These are phyloP conservation scores for Toxonevra muliebris DNA, from an alignment of 2,888 invertebrate genomes.

Conservation along the genomic window DNA sequence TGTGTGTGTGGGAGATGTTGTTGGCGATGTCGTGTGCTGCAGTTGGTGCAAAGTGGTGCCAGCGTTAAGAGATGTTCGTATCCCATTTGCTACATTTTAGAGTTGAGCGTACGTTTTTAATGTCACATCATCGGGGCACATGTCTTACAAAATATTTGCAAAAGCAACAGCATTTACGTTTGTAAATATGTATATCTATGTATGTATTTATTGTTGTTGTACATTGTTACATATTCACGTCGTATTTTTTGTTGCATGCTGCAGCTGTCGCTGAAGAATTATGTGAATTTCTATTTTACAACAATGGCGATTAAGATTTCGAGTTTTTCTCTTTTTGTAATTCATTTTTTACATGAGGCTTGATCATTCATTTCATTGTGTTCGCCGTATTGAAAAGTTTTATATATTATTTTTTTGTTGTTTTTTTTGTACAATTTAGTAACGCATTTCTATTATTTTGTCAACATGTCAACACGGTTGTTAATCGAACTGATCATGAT, in stretches of 20 bases:
- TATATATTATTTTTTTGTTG: not conserved
- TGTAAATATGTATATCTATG: slow-evolving; percentile 2
- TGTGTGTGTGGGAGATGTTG: not conserved
- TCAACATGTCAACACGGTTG: slow-evolving; percentile 23
- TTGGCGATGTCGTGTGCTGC: slow-evolving; percentile 15
- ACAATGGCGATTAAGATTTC: slow-evolving; percentile 7
- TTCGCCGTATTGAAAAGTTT: not conserved
- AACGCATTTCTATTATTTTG: slow-evolving; percentile 3
- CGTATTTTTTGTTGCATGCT: not conserved
- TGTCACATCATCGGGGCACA: slow-evolving; percentile 13
- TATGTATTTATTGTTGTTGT: not conserved
- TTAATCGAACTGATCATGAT: not conserved
- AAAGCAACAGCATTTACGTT: slow-evolving; percentile 6
- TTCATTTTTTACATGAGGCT: slow-evolving; percentile 1
- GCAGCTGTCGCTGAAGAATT: slow-evolving; percentile 21
- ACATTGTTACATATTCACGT: not conserved
- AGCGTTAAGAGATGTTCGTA: slow-evolving; percentile 2
- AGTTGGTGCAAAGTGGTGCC: slow-evolving; percentile 20
- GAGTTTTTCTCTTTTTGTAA: slow-evolving; percentile 5
- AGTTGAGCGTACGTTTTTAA: not conserved
- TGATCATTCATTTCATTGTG: slow-evolving; percentile 9
- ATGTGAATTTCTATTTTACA: slow-evolving; percentile 12
- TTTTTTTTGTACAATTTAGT: slow-evolving; percentile 13
- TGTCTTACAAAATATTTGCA: slow-evolving; percentile 7
- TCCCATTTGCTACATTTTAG: slow-evolving; percentile 2